phyloP scores from a whole-genome alignment of 1,140 invertebrate species.

The Melitaea cinxia region DNA sequence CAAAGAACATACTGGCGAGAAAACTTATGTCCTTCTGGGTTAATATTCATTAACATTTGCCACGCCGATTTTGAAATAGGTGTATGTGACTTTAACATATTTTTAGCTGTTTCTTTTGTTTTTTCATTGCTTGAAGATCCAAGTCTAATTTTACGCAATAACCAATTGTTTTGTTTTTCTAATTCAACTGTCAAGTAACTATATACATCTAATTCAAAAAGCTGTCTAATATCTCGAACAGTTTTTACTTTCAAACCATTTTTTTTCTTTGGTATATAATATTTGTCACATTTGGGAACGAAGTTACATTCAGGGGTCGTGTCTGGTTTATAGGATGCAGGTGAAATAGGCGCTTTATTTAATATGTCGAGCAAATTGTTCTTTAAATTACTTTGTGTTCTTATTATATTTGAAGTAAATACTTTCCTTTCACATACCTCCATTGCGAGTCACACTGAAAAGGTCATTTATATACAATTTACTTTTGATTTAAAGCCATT shows the following conservation, averaged over 20 bases:
- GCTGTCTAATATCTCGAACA: conserved; percentile 59
- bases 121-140: conserved; percentile 56
- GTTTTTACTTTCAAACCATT: conserved; percentile 64
- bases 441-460: conserved; percentile 52
- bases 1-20: conserved; percentile 62
- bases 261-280: conserved; percentile 66
- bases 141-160: conserved; percentile 64
- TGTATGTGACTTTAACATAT: conserved; percentile 49
- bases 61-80: conserved; percentile 62
- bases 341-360: conserved; percentile 49
- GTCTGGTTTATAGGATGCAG: conserved; percentile 32
- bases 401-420: conserved; percentile 56
- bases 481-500: background rate
- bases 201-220: conserved; percentile 61
- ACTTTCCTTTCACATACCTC: conserved; percentile 54
- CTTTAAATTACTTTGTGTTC: conserved; percentile 42
- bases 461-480: conserved; percentile 29
- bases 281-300: conserved; percentile 58
- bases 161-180: conserved; percentile 60
- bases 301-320: conserved; percentile 48
- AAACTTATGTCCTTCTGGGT: conserved; percentile 54
- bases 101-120: conserved; percentile 57
- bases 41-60: conserved; percentile 74
- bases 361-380: conserved; percentile 63
- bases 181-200: conserved; percentile 53